These are phyloP conservation scores for Tuta absoluta DNA, from an alignment of 2,888 invertebrate genomes.

Conservation along the genomic window DNA sequence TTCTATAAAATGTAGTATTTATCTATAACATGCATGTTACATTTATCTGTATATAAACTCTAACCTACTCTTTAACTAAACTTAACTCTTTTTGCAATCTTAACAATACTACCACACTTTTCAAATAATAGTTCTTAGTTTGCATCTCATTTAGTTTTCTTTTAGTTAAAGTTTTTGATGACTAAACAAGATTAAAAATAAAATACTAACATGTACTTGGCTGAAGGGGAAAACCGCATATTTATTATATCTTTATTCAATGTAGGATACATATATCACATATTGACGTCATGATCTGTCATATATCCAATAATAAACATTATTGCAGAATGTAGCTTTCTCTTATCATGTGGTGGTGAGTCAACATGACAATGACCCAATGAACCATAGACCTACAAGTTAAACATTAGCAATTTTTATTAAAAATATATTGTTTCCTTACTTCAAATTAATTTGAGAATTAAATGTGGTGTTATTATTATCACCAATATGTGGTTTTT, in stretches of 20 bases:
- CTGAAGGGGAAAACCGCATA: neutral
- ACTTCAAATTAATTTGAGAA: no score
- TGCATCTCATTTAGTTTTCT: neutral
- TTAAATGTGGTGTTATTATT: neutral
- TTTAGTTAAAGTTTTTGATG: neutral
- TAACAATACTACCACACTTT: slow-evolving; percentile 16
- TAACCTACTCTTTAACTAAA: no score
- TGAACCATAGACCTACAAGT: no score
- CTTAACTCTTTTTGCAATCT: neutral
- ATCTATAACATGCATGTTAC: neutral
- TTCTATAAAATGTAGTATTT: neutral
- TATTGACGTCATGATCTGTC: no score
- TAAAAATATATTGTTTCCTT: no score
- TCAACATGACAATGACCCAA: no score
- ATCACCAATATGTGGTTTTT: neutral
- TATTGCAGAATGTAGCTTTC: no score
- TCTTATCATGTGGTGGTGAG: no score
- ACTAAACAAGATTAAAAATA: neutral
- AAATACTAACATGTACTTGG: neutral
- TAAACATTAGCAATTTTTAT: no score
- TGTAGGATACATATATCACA: no score
- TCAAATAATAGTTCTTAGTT: neutral
- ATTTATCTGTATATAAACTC: slow-evolving; percentile 6
- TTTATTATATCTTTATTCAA: no score
- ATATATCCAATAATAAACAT: no score